phyloP scores from a whole-genome alignment of 2,888 invertebrate genomes.

The Oxytorus armatus region DNA sequence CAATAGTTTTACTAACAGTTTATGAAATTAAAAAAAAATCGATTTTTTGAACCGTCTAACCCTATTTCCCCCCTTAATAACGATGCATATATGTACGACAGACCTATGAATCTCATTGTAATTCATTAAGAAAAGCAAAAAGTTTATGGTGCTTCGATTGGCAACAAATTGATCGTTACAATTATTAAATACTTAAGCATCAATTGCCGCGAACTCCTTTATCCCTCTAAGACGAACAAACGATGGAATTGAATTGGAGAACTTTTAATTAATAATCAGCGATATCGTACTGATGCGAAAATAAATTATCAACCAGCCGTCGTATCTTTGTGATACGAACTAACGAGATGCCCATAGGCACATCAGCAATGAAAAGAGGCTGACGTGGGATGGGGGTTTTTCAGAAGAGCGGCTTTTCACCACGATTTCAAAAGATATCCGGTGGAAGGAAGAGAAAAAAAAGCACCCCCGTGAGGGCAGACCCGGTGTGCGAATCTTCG shows the following conservation, averaged over 20 bases:
- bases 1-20: no score
- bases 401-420: no score
- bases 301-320: not conserved
- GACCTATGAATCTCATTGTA: not conserved
- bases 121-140: not conserved
- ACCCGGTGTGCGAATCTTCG: constrained; percentile 7
- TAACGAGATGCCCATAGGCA: constrained; percentile 33
- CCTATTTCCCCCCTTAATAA: no score
- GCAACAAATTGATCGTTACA: not conserved
- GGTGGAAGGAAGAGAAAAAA: constrained; percentile 32
- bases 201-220: no score
- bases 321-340: not conserved
- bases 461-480: no score
- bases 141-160: not conserved
- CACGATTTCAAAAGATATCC: constrained; percentile 38
- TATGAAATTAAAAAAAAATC: no score
- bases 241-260: no score
- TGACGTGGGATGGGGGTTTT: constrained; percentile 27
- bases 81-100: not conserved
- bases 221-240: no score
- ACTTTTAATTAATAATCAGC: no score
- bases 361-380: constrained; percentile 1
- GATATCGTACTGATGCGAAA: not conserved
- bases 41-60: no score
- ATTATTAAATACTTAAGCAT: not conserved